Percentiles rank a stretch among this genome's conserved stretches.
These are phyloP conservation scores for Nasalis larvatus DNA, from an alignment of 2,113 vertebrate genomes.

Conservation along the genomic window DNA sequence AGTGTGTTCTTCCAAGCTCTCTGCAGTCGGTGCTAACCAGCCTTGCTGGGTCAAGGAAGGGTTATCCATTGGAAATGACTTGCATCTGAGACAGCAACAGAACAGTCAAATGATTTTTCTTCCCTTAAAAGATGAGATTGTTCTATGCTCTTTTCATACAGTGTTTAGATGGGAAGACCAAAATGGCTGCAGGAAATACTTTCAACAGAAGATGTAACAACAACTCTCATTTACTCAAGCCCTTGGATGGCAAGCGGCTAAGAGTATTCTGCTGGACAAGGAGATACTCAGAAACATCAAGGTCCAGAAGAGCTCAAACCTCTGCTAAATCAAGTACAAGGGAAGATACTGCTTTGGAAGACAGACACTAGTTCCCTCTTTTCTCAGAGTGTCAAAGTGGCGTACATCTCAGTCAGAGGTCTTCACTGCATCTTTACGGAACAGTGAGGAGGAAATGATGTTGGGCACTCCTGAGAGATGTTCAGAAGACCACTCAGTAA, in stretches of 20 bases:
- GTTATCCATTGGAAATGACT: not conserved
- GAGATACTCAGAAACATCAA: not conserved
- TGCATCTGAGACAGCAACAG: not conserved
- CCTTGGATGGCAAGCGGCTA: not conserved
- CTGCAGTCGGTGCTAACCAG: not conserved
- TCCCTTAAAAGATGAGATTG: not conserved
- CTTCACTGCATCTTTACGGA: not conserved
- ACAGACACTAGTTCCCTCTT: not conserved
- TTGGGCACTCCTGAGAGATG: not conserved
- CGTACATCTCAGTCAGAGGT: not conserved
- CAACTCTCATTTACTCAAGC: not conserved
- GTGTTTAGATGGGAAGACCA: slow-evolving; percentile 11
- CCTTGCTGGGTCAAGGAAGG: not conserved
- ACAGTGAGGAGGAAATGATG: not conserved
- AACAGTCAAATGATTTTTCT: not conserved
- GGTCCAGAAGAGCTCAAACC: not conserved
- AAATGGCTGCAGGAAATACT: slow-evolving; percentile 14
- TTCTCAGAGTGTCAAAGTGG: not conserved
- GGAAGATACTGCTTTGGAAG: not conserved
- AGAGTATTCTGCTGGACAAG: not conserved
- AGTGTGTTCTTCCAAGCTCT: not conserved
- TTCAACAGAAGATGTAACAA: not conserved
- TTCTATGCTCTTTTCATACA: not conserved
- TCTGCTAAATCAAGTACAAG: not conserved
- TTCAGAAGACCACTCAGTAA: not conserved